Evolutionary conservation across 2,888 invertebrate genomes (phyloP).

Genomic region (Meiosimyza platycephala): DNA sequence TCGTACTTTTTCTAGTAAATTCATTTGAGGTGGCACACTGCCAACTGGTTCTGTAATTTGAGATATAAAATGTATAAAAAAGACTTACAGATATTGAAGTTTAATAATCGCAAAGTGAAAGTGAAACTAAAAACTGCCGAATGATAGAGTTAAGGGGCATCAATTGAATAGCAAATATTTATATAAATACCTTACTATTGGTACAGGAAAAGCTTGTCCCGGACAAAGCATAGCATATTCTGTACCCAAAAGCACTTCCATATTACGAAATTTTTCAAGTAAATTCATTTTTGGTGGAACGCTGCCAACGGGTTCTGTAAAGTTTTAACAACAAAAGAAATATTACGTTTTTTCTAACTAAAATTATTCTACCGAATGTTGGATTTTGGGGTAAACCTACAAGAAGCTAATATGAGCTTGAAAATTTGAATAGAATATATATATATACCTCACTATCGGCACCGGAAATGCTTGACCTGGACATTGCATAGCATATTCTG

Average conservation of each 20-base stretch:
- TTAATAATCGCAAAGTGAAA: not conserved
- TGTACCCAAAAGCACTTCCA: conserved; percentile 67
- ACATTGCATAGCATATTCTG: conserved; percentile 75
- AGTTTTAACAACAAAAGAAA: not conserved
- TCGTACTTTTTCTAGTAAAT: conserved; percentile 68
- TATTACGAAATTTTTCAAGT: conserved; percentile 72
- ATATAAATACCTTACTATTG: conserved; percentile 52
- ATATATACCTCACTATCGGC: conserved; percentile 64
- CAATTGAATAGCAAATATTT: not conserved
- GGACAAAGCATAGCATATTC: conserved; percentile 77
- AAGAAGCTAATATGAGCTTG: not conserved
- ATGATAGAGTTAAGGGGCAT: not conserved
- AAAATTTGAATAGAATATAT: not conserved
- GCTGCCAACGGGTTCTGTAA: conserved; percentile 66
- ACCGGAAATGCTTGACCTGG: conserved; percentile 82
- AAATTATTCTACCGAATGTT: not conserved
- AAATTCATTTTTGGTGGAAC: conserved; percentile 74
- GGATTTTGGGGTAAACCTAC: not conserved
- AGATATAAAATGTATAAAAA: no score
- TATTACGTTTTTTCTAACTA: not conserved
- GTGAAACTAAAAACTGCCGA: conserved; percentile 14
- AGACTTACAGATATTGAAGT: not conserved
- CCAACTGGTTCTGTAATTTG: conserved; percentile 64
- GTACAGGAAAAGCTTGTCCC: conserved; percentile 80
- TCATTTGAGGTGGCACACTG: conserved; percentile 72